Evolutionary conservation across 2,888 invertebrate species (phyloP).

Genomic region (Hirtodrosophila cameraria): DNA sequence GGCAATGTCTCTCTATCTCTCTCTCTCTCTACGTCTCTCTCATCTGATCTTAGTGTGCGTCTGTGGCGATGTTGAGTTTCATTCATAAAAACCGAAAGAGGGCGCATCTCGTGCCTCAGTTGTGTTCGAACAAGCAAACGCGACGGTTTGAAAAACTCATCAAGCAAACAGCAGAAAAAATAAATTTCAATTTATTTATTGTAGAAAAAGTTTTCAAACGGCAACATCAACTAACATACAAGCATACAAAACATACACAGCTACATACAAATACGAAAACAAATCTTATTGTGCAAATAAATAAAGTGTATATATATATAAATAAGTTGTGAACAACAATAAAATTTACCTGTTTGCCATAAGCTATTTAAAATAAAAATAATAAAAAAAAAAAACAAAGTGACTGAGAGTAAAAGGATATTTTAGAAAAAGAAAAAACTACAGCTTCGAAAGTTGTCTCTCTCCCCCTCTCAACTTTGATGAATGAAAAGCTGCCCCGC

Average conservation of each 20-base stretch:
- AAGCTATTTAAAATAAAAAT: not conserved
- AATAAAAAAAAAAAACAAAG: slow-evolving; percentile 6
- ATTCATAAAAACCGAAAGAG: slow-evolving; percentile 85
- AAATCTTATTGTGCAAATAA: slow-evolving; percentile 33
- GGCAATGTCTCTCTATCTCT: slow-evolving; percentile 45
- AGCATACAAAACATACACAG: slow-evolving; percentile 6
- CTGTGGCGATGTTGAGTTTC: slow-evolving; percentile 80
- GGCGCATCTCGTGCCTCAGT: slow-evolving; percentile 84
- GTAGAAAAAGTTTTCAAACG: slow-evolving; percentile 25
- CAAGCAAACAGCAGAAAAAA: slow-evolving; percentile 38
- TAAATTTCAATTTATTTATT: slow-evolving; percentile 18
- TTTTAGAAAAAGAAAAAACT: slow-evolving; percentile 25
- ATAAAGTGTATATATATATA: slow-evolving; percentile 32
- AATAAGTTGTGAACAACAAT: slow-evolving; percentile 10
- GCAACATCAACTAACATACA: slow-evolving; percentile 17
- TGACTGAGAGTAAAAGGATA: slow-evolving; percentile 51
- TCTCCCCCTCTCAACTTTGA: slow-evolving; percentile 9
- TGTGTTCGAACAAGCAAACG: slow-evolving; percentile 85
- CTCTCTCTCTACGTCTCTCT: slow-evolving; percentile 9
- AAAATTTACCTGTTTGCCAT: not conserved
- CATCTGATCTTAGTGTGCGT: slow-evolving; percentile 20
- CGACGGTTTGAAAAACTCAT: slow-evolving; percentile 81
- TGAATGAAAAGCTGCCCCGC: slow-evolving; percentile 49
- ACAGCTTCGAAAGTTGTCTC: slow-evolving; percentile 26
- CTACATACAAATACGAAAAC: slow-evolving; percentile 7